Percentiles rank a stretch among this genome's conserved stretches.
phyloP scores from a whole-genome alignment of 2,888 invertebrate species.

The Napeogenes sylphis region DNA sequence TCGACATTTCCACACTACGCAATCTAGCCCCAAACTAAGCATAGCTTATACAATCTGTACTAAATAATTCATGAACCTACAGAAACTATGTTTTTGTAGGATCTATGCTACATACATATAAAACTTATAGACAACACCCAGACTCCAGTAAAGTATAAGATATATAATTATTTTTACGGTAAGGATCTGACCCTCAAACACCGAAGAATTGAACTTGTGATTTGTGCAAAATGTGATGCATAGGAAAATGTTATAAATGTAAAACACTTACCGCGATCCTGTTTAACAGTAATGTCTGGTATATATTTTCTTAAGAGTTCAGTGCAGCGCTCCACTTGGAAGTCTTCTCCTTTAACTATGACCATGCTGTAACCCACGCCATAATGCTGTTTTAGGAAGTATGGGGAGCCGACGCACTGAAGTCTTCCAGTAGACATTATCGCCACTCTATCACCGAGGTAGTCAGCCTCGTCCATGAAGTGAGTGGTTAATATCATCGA shows the following conservation, averaged over 20 bases:
- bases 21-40: no score
- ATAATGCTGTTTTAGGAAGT: slow-evolving; percentile 89
- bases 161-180: no score
- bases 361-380: slow-evolving; percentile 91
- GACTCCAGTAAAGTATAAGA: no score
- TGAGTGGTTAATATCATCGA: slow-evolving; percentile 90
- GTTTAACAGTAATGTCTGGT: slow-evolving; percentile 80
- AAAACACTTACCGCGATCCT: slow-evolving; percentile 58
- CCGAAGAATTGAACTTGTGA: no score
- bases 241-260: not conserved
- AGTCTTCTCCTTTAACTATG: slow-evolving; percentile 58
- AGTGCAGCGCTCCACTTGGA: slow-evolving; percentile 62
- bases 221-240: no score
- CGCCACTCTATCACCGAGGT: slow-evolving; percentile 90
- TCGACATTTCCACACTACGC: no score
- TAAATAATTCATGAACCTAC: no score
- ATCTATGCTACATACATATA: no score
- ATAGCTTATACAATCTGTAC: no score
- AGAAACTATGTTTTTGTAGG: no score
- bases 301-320: slow-evolving; percentile 80
- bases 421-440: slow-evolving; percentile 90
- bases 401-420: slow-evolving; percentile 88
- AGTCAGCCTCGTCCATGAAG: slow-evolving; percentile 95
- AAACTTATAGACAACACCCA: no score
- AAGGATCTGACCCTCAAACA: no score